Evolutionary conservation across 1,140 invertebrate genomes (phyloP), one percentile per base, ranked within the genome.

Genomic region (Drosophila orosa): DNA sequence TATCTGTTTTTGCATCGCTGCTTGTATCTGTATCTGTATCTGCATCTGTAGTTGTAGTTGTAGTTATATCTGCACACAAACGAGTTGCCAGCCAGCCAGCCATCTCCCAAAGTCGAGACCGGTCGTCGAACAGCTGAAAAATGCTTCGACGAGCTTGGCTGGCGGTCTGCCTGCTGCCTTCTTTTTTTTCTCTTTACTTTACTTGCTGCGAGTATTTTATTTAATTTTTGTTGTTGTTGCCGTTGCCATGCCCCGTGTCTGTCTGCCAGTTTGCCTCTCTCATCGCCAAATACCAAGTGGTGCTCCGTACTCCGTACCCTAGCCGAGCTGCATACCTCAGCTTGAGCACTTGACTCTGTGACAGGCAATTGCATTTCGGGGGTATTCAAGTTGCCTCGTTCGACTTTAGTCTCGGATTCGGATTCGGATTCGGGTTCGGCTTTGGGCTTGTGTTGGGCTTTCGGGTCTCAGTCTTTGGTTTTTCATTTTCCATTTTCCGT

Each of bases 71-170:
- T 55, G 45, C 65, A 68, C 45, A 60, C 65, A 37, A 68, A 48
- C 65, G 60, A 68, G 59, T 68, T 66, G 60, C 42, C 60, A 68
- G 60, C 45, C 60, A 61, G 29, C 50, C 57, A 48, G 47, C 47
- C 47, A 48, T 48, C 47, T 63, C 59, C 65, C 71, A 55, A 68
- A 75, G 65, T 69, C 61, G 76, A 82, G 84, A 89, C 84, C 84
- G 84, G 84, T 89, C 65, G 65, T 54, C 74, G 84, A 89, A 89
- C 84, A 89, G 84, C 84, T 89, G 84, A 89, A 89, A 89, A 87
- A 74, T 74, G 69, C 72, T 33, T 74, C 48, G 58, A 72, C 69
- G 74, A 76, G 56, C 65, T 75, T 84, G 80, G 52, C 69, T 86
- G 74, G 72, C 65, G 66, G 73, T 61, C 57, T 37, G 71, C 27